Conservation (phyloP, 2,113 vertebrate species). For the Anolis sagrei region DNA sequence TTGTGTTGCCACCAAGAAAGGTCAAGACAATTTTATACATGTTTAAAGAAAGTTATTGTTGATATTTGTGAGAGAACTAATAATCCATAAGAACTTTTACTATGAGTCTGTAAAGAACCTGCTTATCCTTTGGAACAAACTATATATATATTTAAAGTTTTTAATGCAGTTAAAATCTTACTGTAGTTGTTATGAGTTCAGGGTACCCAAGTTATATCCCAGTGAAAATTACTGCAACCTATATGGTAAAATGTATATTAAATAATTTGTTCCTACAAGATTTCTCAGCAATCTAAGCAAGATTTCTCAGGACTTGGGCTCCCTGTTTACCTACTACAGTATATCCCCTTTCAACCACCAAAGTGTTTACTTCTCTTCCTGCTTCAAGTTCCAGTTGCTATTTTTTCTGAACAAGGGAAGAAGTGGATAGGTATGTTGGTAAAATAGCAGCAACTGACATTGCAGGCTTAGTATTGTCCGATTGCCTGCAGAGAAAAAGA, state of each 20-base stretch:
- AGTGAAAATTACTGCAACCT: background rate
- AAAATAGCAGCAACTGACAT: no score
- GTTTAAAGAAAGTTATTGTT: constrained; percentile 56
- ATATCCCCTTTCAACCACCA: background rate
- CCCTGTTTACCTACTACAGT: rapidly evolving
- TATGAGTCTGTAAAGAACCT: constrained; percentile 56
- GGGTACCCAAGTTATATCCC: constrained; percentile 32
- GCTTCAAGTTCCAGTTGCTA: background rate
- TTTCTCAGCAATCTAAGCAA: background rate
- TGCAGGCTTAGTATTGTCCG: no score
- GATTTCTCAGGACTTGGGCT: background rate
- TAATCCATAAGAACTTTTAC: constrained; percentile 64
- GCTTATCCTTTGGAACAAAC: constrained; percentile 37
- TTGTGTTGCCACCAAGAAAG: constrained; percentile 50
- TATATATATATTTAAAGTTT: background rate
- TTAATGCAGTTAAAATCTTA: constrained; percentile 51
- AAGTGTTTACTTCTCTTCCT: background rate
- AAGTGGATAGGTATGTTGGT: no score
- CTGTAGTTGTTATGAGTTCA: constrained; percentile 25
- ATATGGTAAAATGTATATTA: background rate
- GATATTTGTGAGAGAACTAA: constrained; percentile 65
- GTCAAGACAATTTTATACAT: constrained; percentile 57
- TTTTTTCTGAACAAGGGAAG: no score
- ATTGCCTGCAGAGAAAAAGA: no score
- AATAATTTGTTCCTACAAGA: background rate